Evolutionary conservation across 1,140 invertebrate genomes (phyloP), one percentile per base, ranked within the genome.

Genomic region (Scaptodrosophila lebanonensis): DNA sequence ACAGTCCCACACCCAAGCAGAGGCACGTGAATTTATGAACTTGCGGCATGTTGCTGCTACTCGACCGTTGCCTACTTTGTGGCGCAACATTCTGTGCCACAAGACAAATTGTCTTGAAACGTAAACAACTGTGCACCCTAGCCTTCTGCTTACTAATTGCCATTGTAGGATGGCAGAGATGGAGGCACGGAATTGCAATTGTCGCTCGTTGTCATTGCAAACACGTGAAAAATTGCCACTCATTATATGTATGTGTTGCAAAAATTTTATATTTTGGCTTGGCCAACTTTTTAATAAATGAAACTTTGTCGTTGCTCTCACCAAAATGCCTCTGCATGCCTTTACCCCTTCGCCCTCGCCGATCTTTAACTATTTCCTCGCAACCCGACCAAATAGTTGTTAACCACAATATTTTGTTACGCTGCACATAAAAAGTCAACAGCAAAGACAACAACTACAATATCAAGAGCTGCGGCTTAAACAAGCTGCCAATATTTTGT

Each of bases 401-500:
- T 63, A 67, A 77, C 72, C 68, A 44, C 73, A 77, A 64, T 52
- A 64, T 73, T 59, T 59, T 61, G 44, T 59, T 36, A 40, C 45
- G 25, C 48, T 43, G 22, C 62, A 54, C 33, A 42, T 44, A 57
- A 63, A 59, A 58, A 48, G 15, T n/a, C 17, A 61, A 52, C 48
- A 54, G 45, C 9, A 40, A 16, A n/a, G 17, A 13, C 65, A 66
- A 45, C 25, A 48, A 56, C 43, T 47, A 44, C 48, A 54, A 66
- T 65, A 67, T 38, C 32, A 66, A 58, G 36, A 63, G 53, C 61
- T 72, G 73, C 61, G 65, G 69, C 75, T 79, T 79, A 82, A 82
- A 82, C 75, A 82, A 82, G 76, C 76, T 82, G 75, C 76, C 76
- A 82, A 82, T 82, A 75, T 75, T 82, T 82, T 75, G 76, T 82